Conservation (phyloP, 2,888 invertebrate species). For the Orchesellides sinensis region DNA sequence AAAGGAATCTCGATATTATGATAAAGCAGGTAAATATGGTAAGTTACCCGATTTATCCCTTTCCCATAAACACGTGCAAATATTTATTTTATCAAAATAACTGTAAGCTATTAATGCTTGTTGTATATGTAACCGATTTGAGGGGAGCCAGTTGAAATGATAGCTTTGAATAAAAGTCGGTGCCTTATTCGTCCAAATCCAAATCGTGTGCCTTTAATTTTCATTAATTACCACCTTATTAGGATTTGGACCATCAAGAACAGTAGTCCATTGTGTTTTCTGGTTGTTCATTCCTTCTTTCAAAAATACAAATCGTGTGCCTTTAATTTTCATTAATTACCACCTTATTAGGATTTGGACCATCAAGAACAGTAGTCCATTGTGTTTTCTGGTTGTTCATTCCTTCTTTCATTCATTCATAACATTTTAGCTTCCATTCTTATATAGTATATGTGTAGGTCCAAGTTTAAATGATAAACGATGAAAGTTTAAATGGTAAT, state of each 20-base stretch:
- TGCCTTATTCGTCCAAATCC: constrained; percentile 51
- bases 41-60: no score
- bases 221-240: constrained; percentile 71
- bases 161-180: constrained; percentile 40
- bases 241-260: constrained; percentile 49
- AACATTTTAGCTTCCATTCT: no score
- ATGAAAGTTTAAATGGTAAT: neutral
- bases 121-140: no score
- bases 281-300: no score
- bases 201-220: constrained; percentile 65
- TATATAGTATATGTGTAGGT: no score
- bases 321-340: constrained; percentile 71
- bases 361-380: constrained; percentile 44
- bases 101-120: no score
- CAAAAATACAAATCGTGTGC: constrained; percentile 46
- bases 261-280: constrained; percentile 26
- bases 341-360: constrained; percentile 66
- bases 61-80: no score
- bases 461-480: neutral
- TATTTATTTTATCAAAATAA: no score
- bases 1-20: no score
- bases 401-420: no score
- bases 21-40: no score
- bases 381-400: neutral
- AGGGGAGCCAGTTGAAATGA: constrained; percentile 38